Base-by-base conservation (phyloP, 1,140 invertebrate genomes). In the Anastrepha obliqua region DNA sequence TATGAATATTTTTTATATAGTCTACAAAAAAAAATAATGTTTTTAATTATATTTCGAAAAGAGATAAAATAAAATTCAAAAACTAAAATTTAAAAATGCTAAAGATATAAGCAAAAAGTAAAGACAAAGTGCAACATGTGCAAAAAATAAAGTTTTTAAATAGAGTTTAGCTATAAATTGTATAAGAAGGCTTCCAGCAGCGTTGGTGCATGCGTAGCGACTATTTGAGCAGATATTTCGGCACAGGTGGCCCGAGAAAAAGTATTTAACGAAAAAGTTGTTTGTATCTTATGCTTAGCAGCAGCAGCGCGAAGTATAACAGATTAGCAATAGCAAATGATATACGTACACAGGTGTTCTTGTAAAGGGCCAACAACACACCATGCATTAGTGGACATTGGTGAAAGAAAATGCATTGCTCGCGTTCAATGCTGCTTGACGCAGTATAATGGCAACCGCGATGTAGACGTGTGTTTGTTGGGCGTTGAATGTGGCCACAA, bases 1-100 rank as follows among this genome's bases (percentile, higher is more conserved):
- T 86, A 86, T 62, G 85, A 11, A 86, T 86, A 70, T 64, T 88
- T 78, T 86, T 42, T 86, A 78, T 81, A 78, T 59, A 86, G 86
- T 87, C 17, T 29, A 51, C 44, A 87, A 58, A 51, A n/a, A 81
- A 58, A 58, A 59, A 60, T 47, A 67, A 87, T 67, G 60, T 87
- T 64, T 87, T 87, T 87, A 65, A 65, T 87, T 87, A 70, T 47
- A 87, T 60, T 62, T 65, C 42, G 59, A 87, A 87, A 87, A 67
- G 42, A 55, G 62, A 60, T 65, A 87, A 62, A 87, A 44, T 42
- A 47, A 62, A 60, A 86, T 17, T 58, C 51, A 86, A 86, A 86
- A 86, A 86, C 58, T 51, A 58, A 81, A 47, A 44, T 74, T 55
- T 17, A 78, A 81, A 55, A 81, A 81, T 81, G n/a, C 47, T 74